phyloP scores from a whole-genome alignment of 1,140 invertebrate species.

The Cyclina sinensis region DNA sequence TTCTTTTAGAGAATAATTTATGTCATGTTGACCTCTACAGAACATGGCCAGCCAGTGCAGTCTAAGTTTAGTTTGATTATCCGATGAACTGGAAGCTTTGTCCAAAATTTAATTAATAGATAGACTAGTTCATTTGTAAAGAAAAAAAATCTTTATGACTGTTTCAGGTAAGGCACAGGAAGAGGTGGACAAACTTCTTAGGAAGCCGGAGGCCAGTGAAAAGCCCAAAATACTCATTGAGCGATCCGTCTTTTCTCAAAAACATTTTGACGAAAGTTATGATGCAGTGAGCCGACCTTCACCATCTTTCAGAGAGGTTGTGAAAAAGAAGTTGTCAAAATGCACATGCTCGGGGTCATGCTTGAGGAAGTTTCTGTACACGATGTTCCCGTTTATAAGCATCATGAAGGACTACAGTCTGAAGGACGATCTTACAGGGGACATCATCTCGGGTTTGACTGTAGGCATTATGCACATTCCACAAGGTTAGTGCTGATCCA shows the following conservation, averaged over 20 bases:
- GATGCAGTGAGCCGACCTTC: conserved; percentile 66
- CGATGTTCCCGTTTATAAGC: conserved; percentile 82
- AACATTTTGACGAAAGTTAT: conserved; percentile 85
- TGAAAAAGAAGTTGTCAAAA: conserved; percentile 72
- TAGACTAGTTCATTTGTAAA: too few relatives aligned
- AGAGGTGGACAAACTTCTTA: conserved; percentile 56
- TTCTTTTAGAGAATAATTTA: too few relatives aligned
- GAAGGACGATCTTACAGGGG: conserved; percentile 82
- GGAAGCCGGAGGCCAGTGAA: conserved; percentile 59
- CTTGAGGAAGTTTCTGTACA: conserved; percentile 74
- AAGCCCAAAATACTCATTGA: conserved; percentile 78
- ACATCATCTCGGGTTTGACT: conserved; percentile 87
- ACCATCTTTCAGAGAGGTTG: conserved; percentile 66
- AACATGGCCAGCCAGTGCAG: too few relatives aligned
- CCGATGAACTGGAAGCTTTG: too few relatives aligned
- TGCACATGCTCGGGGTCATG: conserved; percentile 79
- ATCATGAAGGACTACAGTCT: conserved; percentile 85
- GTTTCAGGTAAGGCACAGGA: conserved; percentile 55
- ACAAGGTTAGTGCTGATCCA: conserved; percentile 82
- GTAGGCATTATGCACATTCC: conserved; percentile 88
- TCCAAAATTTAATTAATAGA: too few relatives aligned
- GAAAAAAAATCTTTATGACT: neutral
- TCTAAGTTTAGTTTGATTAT: too few relatives aligned
- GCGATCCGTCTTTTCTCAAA: conserved; percentile 83
- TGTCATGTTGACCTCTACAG: too few relatives aligned